Evolutionary conservation across 2,797 vertebrate genomes (phyloP).

Genomic region (Agapornis canus): DNA sequence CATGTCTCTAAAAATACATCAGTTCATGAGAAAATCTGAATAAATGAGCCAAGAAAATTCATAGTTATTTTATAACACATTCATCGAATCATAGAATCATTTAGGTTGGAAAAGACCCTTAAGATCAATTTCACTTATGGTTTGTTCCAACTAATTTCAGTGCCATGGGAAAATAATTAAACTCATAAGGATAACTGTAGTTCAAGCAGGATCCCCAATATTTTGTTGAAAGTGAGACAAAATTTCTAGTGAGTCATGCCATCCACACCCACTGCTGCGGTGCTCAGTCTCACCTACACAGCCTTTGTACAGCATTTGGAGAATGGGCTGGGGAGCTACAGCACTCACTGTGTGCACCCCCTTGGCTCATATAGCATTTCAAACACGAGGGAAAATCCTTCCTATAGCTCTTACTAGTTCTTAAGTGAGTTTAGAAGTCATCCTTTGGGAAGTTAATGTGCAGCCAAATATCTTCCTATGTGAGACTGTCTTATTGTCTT

Average conservation of each 20-base stretch:
- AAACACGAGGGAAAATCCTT: not conserved
- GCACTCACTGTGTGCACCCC: not conserved
- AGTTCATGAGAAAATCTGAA: not conserved
- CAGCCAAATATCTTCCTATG: not conserved
- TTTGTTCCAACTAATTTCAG: not conserved
- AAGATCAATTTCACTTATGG: not conserved
- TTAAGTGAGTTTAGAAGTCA: not conserved
- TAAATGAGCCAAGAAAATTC: not conserved
- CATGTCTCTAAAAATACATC: not conserved
- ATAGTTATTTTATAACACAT: not conserved
- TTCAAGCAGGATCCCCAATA: not conserved
- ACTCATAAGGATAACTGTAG: not conserved
- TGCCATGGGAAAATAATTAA: not conserved
- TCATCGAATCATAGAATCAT: not conserved
- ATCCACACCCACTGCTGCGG: not conserved
- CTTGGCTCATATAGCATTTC: not conserved
- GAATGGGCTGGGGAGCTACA: not conserved
- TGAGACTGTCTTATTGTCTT: not conserved
- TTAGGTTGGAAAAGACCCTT: not conserved
- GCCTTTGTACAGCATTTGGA: not conserved
- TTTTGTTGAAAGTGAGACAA: accelerated
- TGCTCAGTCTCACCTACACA: not conserved
- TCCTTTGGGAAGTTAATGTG: not conserved
- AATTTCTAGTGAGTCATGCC: not conserved
- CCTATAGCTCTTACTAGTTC: not conserved